Evolutionary conservation across 2,888 invertebrate genomes (phyloP), one percentile per base, ranked within the genome.

Genomic region (Aphrophora alni): DNA sequence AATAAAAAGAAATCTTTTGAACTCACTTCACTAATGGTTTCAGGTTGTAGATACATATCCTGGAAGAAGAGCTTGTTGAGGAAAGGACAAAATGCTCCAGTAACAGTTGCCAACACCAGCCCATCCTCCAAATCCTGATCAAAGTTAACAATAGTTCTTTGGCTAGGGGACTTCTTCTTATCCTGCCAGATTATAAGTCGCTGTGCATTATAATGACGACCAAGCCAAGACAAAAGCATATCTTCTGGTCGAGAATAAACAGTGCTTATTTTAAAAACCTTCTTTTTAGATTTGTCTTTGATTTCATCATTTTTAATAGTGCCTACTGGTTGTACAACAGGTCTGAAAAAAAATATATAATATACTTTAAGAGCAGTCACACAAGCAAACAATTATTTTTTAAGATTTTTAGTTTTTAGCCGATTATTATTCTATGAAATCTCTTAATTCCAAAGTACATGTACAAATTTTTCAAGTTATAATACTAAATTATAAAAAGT

Each of bases 81-180:
- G 86, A 91, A 93, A 0, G 92, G 91, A 85, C 93, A 93, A 84
- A 91, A 90, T 73, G 88, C 88, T n/a, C 89, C 86, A 73, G 92
- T 90, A 4, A 90, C 87, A 7, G 91, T 90, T 72, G 90, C 89
- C 28, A 93, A 86, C 25, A 91, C 91, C 28, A 92, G 86, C 1
- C 92, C 90, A 84, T 93, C 92, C 26, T 87, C 87, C 59, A 93
- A 86, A 86, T 91, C 91, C 0, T 87, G 86, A 0, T 90, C 90
- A 77, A 92, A 89, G 85, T 91, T 90, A 0, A 81, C 44, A 24
- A 88, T 79, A 4, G 7, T 59, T 59, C 84, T 82, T 0, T 78
- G 70, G 3, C n/a, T 21, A 10, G 81, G 81, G 1, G 38, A 77
- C 8, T 69, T 38, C 3, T 82, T 26, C 17, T 71, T 26, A 71